These are phyloP conservation scores for Archivesica marissinica DNA, from an alignment of 1,140 invertebrate genomes.

Conservation along the genomic window DNA sequence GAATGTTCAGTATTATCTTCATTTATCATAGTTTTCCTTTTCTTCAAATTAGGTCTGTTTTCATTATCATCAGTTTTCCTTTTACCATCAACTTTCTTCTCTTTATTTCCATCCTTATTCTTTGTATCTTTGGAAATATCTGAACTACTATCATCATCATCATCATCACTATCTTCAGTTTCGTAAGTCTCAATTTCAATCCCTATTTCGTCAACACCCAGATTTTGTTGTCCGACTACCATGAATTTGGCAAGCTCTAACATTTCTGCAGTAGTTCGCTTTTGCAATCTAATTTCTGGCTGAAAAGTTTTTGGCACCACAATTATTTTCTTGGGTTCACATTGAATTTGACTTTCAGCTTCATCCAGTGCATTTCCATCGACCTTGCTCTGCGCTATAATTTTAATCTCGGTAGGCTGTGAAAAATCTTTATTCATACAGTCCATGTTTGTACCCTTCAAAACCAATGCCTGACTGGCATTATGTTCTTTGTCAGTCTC, in stretches of 20 bases:
- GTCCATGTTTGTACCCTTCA: not conserved
- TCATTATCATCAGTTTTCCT: not conserved
- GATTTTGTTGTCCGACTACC: not conserved
- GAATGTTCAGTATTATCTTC: not conserved
- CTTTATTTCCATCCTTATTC: too few relatives aligned
- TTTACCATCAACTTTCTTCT: not conserved
- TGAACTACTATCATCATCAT: not conserved
- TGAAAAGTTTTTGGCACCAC: not conserved
- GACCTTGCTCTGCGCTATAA: slow-evolving; percentile 5
- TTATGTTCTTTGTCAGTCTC: not conserved
- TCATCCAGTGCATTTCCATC: not conserved
- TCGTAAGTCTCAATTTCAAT: not conserved
- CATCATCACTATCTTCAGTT: not conserved
- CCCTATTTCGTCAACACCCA: not conserved
- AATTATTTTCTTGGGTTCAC: not conserved
- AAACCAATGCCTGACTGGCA: too few relatives aligned
- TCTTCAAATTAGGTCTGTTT: not conserved
- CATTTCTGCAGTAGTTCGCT: slow-evolving; percentile 18
- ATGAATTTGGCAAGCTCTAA: not conserved
- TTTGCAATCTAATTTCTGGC: slow-evolving; percentile 27
- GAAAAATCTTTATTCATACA: not conserved
- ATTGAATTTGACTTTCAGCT: not conserved
- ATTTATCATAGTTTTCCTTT: not conserved
- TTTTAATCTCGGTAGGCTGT: slow-evolving; percentile 1
- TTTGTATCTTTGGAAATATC: not conserved